Evolutionary conservation across 23 tunicate genomes (phyloP).

Genomic region (Oikopleura dioica): DNA sequence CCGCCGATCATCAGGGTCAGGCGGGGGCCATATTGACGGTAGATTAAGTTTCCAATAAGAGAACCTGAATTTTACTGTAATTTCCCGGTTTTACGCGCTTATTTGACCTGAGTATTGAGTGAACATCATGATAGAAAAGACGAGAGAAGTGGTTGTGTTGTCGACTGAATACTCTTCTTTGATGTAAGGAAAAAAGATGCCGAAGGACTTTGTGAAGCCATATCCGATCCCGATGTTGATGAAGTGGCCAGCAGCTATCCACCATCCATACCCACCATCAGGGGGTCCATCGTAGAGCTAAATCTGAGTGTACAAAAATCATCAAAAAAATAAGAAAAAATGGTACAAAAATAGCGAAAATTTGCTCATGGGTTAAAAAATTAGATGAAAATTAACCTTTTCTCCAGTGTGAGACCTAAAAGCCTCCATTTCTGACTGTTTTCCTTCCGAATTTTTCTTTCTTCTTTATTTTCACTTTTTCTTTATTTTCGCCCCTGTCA

Average conservation of each 20-base stretch:
- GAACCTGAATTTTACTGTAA: not conserved
- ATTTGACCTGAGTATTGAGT: not conserved
- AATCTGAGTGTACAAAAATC: too few relatives aligned
- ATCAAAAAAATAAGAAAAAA: too few relatives aligned
- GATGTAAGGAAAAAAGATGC: not conserved
- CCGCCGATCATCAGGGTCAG: not conserved
- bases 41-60: not conserved
- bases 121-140: conserved; percentile 9
- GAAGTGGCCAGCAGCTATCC: not conserved
- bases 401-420: too few relatives aligned
- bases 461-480: too few relatives aligned
- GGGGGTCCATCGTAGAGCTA: not conserved
- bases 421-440: too few relatives aligned
- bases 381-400: too few relatives aligned
- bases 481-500: too few relatives aligned
- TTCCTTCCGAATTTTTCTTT: too few relatives aligned
- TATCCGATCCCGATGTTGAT: conserved; percentile 6
- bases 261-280: conserved; percentile 12
- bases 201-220: conserved; percentile 9
- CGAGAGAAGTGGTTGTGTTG: not conserved
- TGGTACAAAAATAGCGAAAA: too few relatives aligned
- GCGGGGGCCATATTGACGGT: not conserved
- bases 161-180: not conserved
- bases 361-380: too few relatives aligned
- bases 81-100: not conserved